These are phyloP conservation scores for Limnothrissa miodon DNA, from an alignment of 2,113 vertebrate species.

Conservation along the genomic window DNA sequence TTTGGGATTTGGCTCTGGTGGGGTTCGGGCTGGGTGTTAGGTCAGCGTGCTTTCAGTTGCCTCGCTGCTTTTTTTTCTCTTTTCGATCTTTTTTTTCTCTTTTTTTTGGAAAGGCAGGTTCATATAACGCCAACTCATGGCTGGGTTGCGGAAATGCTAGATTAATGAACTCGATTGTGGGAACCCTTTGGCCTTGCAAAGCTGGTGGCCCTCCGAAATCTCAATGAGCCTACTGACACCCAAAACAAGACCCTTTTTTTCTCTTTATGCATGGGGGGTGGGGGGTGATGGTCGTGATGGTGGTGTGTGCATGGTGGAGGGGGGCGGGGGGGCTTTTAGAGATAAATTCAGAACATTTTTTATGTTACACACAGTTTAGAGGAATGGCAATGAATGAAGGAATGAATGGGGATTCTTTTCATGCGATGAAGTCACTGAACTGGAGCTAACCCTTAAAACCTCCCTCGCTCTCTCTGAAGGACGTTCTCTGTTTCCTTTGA, in stretches of 20 bases:
- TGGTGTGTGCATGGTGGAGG: neutral
- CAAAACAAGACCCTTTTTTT: slow-evolving; percentile 48
- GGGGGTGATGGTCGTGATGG: neutral
- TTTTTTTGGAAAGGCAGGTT: slow-evolving; percentile 53
- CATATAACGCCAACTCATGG: slow-evolving; percentile 58
- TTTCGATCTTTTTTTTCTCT: neutral
- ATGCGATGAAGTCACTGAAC: slow-evolving; percentile 49
- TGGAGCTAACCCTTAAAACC: slow-evolving; percentile 43
- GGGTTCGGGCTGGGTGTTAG: slow-evolving; percentile 46
- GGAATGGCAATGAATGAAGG: slow-evolving; percentile 37
- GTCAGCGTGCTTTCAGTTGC: slow-evolving; percentile 46
- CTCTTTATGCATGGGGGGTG: slow-evolving; percentile 31
- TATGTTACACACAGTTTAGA: slow-evolving; percentile 35
- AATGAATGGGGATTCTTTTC: slow-evolving; percentile 51
- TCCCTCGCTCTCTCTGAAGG: slow-evolving; percentile 39
- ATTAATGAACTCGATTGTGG: slow-evolving; percentile 60
- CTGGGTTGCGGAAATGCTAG: slow-evolving; percentile 53
- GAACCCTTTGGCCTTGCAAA: slow-evolving; percentile 51
- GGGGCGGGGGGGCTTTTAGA: slow-evolving; percentile 18
- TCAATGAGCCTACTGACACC: slow-evolving; percentile 53
- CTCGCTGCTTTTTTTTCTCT: slow-evolving; percentile 11
- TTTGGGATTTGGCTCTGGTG: slow-evolving; percentile 47
- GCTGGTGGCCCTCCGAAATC: slow-evolving; percentile 52
- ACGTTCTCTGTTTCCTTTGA: slow-evolving; percentile 45
- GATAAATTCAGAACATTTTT: slow-evolving; percentile 45